phyloP scores from a whole-genome alignment of 2,888 invertebrate species.

The Perithous albicinctus region DNA sequence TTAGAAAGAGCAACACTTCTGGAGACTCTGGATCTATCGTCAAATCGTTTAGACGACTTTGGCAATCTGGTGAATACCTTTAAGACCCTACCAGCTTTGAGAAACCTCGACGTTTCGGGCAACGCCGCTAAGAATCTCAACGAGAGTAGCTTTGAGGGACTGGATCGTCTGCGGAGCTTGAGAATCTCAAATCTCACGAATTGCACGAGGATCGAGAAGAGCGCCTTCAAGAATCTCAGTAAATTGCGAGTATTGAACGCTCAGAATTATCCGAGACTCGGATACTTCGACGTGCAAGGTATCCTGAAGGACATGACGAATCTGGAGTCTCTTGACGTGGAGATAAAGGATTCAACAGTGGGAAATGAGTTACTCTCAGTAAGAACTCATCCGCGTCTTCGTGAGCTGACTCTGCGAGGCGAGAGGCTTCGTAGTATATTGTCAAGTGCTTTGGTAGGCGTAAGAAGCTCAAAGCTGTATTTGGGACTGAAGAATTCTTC shows the following conservation, averaged over 20 bases:
- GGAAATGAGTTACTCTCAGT: constrained; percentile 93
- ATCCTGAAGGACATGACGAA: constrained; percentile 91
- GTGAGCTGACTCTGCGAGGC: constrained; percentile 91
- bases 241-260: constrained; percentile 90
- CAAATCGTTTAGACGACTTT: constrained; percentile 88
- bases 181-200: constrained; percentile 89
- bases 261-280: constrained; percentile 91
- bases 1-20: constrained; percentile 93
- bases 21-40: constrained; percentile 91
- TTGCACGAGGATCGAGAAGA: constrained; percentile 92
- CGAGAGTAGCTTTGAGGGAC: constrained; percentile 91
- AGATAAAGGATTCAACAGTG: constrained; percentile 93
- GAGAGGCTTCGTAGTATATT: constrained; percentile 91
- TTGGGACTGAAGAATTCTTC: constrained; percentile 94
- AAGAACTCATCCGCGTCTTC: constrained; percentile 91
- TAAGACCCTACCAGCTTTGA: constrained; percentile 88
- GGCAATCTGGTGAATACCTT: constrained; percentile 82
- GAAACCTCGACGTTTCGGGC: constrained; percentile 91
- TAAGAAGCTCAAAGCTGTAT: constrained; percentile 90
- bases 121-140: constrained; percentile 93
- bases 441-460: constrained; percentile 93
- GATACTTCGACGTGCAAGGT: constrained; percentile 94
- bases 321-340: constrained; percentile 92
- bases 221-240: constrained; percentile 90
- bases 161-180: constrained; percentile 88